Base-by-base conservation (phyloP, 1,140 invertebrate genomes). In the Arion vulgaris region DNA sequence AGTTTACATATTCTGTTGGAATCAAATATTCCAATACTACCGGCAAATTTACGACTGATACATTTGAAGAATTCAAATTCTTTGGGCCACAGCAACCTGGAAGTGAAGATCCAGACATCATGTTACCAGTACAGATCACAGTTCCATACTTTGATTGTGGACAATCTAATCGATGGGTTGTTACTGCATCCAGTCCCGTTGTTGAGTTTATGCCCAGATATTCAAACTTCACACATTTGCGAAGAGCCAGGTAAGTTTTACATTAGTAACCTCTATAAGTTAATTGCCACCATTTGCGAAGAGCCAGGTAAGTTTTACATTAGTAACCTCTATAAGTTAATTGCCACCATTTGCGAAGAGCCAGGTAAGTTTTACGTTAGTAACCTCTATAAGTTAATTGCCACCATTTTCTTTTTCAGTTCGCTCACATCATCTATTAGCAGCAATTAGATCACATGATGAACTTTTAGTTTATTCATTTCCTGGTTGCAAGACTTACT, bases 71-170 rank as follows among this genome's bases (percentile, higher is more conserved):
- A 34, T 78, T 1, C 84, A 45, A 45, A 11, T 92, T 93, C 82
- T 93, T 93, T 85, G 92, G 92, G 1, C 92, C 92, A 9, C 92
- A 91, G 0, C 90, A 91, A 13, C 92, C 92, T 5, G 89, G 91
- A 32, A 88, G 89, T 74, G 82, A 83, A 32, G 90, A 90, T 19
- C 78, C 32, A 0, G 84, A 88, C 28, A 97, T 94, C 94, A 93
- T 90, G 95, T 95, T 69, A 96, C 98, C 98, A 51, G 96, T 99
- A 0, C 96, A 97, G 92, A 98, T 96, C 95, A 98, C 96, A 0
- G 93, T 95, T 72, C 98, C 98, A 0, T 99, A 99, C 92, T 99
- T 98, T 93, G 98, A 99, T 93, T 99, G 98, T 92, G 96, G 96
- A 19, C 93, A 97, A 85, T 96, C 97, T 0, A 98, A 99, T 93